Base-by-base conservation (phyloP, 2,797 vertebrate species). In the Muscicapa comitata region DNA sequence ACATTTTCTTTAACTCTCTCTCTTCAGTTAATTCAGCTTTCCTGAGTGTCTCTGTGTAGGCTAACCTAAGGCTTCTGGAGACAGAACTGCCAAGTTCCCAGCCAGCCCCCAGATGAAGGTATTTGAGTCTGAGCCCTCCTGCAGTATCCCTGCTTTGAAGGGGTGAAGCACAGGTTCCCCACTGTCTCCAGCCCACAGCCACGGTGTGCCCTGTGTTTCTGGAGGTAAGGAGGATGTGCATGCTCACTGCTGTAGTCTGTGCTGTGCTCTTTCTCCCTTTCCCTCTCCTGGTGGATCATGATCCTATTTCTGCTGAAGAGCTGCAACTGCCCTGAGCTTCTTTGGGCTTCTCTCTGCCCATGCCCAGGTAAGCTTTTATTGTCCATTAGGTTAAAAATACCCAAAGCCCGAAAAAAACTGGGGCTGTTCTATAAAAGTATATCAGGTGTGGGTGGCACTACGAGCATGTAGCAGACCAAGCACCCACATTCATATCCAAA, bases 211-310 rank as follows among this genome's bases (percentile, higher is more conserved):
- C 37, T 9, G 37, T 26, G 40, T 18, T 19, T 68, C 42, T 35
- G 20, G 72, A 45, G 24, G 21, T 12, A 11, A 17, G 29, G 21
- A 68, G 47, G 11, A 33, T 7, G 11, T 2, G 9, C 1, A 0
- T 6, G 13, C 28, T 70, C 0, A 0, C 31, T 2, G 3, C 35
- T 14, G 1, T 7, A 8, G 18, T 29, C 37, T 48, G 4, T 40
- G 47, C 58, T 73, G 9, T 29, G 37, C 17, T 18, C 42, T 29
- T 17, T 62, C 37, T 57, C 28, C 31, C 21, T 70, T 70, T 28
- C 33, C 15, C 9, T 3, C 17, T 33, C 25, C 47, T 58, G 62
- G 10, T 61, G 28, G 61, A 77, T 62, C 65, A 37, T 0, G 0
- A 16, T 51, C 53, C 51, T 73, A 17, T 57, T 62, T 82, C 61